Conservation (phyloP, 2,888 invertebrate genomes). For the Oscheius myriophilus region DNA sequence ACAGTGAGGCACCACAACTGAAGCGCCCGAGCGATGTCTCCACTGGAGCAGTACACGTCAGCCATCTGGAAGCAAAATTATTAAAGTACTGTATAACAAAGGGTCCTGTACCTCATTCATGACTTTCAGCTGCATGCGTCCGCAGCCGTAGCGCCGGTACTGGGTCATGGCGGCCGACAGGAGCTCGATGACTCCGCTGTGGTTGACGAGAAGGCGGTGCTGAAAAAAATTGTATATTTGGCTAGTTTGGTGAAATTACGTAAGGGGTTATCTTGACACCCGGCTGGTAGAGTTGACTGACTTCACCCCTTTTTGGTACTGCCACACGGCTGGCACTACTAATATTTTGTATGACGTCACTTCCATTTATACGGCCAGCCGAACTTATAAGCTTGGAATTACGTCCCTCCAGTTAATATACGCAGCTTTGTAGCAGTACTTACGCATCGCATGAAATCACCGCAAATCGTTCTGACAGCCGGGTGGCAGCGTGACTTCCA, state of each 20-base stretch:
- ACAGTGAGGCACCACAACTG: slow-evolving; percentile 49
- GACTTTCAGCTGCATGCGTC: slow-evolving; percentile 54
- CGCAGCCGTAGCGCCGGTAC: slow-evolving; percentile 62
- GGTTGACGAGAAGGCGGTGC: slow-evolving; percentile 52
- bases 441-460: too few relatives aligned
- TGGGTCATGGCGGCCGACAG: slow-evolving; percentile 59
- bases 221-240: slow-evolving; percentile 25
- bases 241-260: too few relatives aligned
- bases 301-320: too few relatives aligned
- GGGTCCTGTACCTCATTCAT: slow-evolving; percentile 38
- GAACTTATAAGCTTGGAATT: too few relatives aligned
- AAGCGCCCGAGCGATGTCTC: slow-evolving; percentile 55
- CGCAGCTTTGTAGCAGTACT: too few relatives aligned
- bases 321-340: too few relatives aligned
- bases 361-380: too few relatives aligned
- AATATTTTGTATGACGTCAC: too few relatives aligned
- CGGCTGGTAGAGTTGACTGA: not conserved
- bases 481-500: too few relatives aligned
- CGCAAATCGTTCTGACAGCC: too few relatives aligned
- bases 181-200: slow-evolving; percentile 59
- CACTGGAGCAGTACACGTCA: slow-evolving; percentile 53
- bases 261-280: slow-evolving; percentile 24
- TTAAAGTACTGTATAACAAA: not conserved
- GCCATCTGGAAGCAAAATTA: slow-evolving; percentile 58
- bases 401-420: too few relatives aligned